Evolutionary conservation across 2,113 vertebrate species (phyloP).

Genomic region (Pelobates fuscus): DNA sequence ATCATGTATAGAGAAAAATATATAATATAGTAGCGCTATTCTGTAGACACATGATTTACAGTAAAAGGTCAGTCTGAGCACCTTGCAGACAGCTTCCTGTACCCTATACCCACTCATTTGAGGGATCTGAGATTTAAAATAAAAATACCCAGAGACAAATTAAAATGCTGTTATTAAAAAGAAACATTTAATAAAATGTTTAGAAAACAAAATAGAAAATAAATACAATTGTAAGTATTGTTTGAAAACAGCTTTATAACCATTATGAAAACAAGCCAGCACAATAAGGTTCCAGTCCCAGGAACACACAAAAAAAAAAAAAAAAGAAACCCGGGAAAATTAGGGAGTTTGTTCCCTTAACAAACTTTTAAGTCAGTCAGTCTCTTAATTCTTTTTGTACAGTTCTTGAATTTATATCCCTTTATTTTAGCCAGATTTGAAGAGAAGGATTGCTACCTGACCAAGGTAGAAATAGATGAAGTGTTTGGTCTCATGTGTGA

Average conservation of each 20-base stretch:
- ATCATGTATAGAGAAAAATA: no score
- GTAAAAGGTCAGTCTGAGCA: no score
- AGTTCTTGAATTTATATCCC: constrained; percentile 64
- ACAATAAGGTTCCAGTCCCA: constrained; percentile 81
- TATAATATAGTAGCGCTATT: no score
- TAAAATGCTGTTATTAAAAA: constrained; percentile 13
- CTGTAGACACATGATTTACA: no score
- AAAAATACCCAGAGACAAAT: no score
- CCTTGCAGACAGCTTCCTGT: no score
- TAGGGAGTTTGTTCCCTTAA: constrained; percentile 59
- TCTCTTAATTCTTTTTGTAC: constrained; percentile 61
- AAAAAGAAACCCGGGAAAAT: constrained; percentile 61
- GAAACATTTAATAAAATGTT: constrained; percentile 26
- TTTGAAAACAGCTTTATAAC: constrained; percentile 67
- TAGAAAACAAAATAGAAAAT: constrained; percentile 69
- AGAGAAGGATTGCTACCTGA: constrained; percentile 96
- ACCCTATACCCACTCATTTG: no score
- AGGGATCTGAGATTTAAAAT: no score
- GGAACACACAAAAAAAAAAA: no score
- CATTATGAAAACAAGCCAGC: constrained; percentile 68
- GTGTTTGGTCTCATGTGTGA: constrained; percentile 97
- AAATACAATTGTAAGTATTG: constrained; percentile 51
- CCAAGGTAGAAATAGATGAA: constrained; percentile 99
- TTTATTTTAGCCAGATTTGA: constrained; percentile 87
- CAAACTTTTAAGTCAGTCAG: constrained; percentile 34